Percentiles rank a stretch among this genome's conserved stretches.
Evolutionary conservation across 2,113 vertebrate genomes (phyloP).

Genomic region (Sminthopsis crassicaudata): DNA sequence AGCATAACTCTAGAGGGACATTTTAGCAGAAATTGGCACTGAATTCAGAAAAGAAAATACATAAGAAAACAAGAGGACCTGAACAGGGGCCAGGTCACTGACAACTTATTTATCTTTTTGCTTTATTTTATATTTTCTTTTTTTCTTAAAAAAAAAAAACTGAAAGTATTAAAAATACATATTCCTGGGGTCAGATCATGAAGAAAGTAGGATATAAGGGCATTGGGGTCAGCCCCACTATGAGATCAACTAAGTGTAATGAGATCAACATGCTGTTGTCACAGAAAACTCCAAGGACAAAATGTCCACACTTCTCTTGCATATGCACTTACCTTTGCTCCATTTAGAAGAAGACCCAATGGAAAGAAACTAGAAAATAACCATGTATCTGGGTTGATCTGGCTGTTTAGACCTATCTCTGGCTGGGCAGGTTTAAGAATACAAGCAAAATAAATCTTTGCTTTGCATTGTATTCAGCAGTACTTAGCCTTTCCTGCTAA

Average conservation of each 20-base stretch:
- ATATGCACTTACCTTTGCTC: background rate
- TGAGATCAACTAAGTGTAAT: background rate
- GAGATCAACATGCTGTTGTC: background rate
- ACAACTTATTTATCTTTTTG: background rate
- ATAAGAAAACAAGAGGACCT: constrained; percentile 90
- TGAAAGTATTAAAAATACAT: too few relatives aligned
- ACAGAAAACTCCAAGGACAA: background rate
- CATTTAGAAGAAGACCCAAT: background rate
- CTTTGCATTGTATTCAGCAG: background rate
- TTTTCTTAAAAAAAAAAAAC: background rate
- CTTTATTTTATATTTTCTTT: background rate
- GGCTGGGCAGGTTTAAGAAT: background rate
- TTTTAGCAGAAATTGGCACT: constrained; percentile 87
- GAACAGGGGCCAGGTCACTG: constrained; percentile 85
- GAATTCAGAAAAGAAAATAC: constrained; percentile 90
- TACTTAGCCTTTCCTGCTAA: background rate
- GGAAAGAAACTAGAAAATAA: background rate
- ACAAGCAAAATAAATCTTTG: background rate
- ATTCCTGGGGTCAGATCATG: background rate
- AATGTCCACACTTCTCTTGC: background rate
- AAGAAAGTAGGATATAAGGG: background rate
- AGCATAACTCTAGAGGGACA: constrained; percentile 90
- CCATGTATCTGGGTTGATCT: background rate
- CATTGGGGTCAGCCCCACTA: background rate
- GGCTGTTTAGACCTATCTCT: background rate